Base-by-base conservation (phyloP, 2,797 vertebrate genomes). In the Manis crassicaudata region DNA sequence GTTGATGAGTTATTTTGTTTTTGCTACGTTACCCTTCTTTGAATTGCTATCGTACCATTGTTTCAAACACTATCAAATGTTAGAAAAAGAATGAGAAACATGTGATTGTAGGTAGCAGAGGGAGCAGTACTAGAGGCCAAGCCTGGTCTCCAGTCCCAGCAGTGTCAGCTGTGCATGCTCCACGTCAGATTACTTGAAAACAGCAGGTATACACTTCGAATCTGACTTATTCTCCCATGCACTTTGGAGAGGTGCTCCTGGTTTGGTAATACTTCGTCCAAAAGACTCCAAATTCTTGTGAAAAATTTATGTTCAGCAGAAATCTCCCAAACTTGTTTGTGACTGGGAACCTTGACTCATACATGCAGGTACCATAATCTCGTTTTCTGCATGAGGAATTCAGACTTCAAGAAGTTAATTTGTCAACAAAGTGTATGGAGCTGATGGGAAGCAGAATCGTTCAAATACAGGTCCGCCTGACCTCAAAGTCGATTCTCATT, bases 81-180 rank as follows among this genome's bases (percentile, higher is more conserved):
- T 56, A 23, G 54, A 11, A 23, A 56, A 92, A 46, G 14, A 10
- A 62, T 67, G 10, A 50, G 32, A 92, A 50, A 35, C 37, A 4
- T 0, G 0, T 16, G 23, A 32, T 3, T 13, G 23, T n/a, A 43
- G 12, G n/a, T 18, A 37, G 21, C 46, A 23, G 9, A 6, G 2
- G 12, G 46, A 65, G 50, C 7, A 46, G 20, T 62, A 3, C 0
- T 1, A 12, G 1, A 25, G 10, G 1, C 2, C 27, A 32, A 52
- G 14, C 12, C 7, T 10, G n/a, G 9, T 43, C 79, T 83, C 8
- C 14, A 32, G 7, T 10, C 14, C 6, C 10, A 18, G 32, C 9
- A 68, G 21, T 5, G 3, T 40, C 43, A 21, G 16, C 7, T 29
- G 0, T 27, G 21, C 8, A 6, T 6, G 4, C 4, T 62, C 52